A percentile compares a stretch with the other conserved stretches of the same genome.
Conservation (phyloP, 2,888 invertebrate genomes). For the Drosophila picticornis region DNA sequence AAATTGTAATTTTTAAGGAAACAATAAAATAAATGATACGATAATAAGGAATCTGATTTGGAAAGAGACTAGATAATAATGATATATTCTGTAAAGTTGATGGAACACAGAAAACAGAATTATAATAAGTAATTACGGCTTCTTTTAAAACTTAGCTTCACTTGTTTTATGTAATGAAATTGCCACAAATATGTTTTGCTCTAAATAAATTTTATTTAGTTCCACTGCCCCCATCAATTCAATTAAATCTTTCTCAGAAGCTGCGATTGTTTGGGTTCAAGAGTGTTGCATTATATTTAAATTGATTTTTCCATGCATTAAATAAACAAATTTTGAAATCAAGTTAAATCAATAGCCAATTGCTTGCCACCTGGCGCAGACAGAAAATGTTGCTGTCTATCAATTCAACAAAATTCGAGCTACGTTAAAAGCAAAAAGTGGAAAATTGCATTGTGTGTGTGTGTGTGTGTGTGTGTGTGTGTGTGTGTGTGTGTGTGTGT, state of each 20-base stretch:
- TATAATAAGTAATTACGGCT: neutral
- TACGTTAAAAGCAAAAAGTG: constrained; percentile 48
- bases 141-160: neutral
- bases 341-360: constrained; percentile 39
- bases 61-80: neutral
- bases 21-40: neutral
- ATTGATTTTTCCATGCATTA: neutral
- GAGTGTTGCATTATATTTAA: neutral
- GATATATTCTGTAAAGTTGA: neutral
- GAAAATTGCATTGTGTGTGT: constrained; percentile 53
- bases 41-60: neutral
- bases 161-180: neutral
- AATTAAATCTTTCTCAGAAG: neutral
- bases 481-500: constrained; percentile 37
- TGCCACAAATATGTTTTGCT: neutral
- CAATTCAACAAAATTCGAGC: constrained; percentile 46
- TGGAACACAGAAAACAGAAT: neutral
- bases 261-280: neutral
- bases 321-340: constrained; percentile 20
- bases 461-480: constrained; percentile 33
- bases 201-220: neutral
- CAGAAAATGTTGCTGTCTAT: constrained; percentile 52
- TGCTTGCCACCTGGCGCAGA: constrained; percentile 51
- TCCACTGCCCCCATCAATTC: neutral
- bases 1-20: neutral